Conservation (phyloP, 2,888 invertebrate species). For the Orthosia gracilis region DNA sequence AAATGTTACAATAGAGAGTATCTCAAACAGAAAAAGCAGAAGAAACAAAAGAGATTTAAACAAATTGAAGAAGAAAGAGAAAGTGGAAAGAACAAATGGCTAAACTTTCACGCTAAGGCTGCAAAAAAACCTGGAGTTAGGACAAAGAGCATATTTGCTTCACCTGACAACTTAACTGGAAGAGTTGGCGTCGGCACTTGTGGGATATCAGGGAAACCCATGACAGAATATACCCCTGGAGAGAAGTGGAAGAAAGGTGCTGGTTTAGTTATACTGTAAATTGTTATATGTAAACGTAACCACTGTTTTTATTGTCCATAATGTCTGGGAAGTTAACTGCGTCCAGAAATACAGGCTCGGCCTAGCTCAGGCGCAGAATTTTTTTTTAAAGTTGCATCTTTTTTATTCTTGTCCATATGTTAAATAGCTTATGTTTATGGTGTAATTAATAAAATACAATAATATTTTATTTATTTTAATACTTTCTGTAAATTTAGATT, state of each 20-base stretch:
- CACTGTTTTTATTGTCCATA: no score
- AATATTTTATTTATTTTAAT: constrained; percentile 59
- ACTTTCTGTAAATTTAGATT: constrained; percentile 44
- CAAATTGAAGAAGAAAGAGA: constrained; percentile 99
- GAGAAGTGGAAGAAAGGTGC: constrained; percentile 97
- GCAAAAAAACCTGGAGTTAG: constrained; percentile 96
- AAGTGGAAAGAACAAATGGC: constrained; percentile 99
- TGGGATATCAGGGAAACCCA: constrained; percentile 98
- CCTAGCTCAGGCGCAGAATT: no score
- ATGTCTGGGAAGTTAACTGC: no score
- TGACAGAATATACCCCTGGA: constrained; percentile 98
- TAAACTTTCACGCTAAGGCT: constrained; percentile 97
- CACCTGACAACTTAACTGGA: constrained; percentile 97
- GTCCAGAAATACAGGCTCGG: no score
- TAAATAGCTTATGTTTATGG: no score
- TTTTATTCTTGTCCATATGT: no score
- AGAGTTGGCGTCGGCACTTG: constrained; percentile 99
- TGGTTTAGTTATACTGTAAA: constrained; percentile 74
- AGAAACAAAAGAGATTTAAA: constrained; percentile 98
- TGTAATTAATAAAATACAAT: no score
- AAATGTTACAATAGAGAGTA: constrained; percentile 97
- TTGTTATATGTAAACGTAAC: no score
- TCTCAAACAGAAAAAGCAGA: constrained; percentile 98
- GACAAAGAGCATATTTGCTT: constrained; percentile 98
- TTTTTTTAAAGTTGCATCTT: no score